These are phyloP conservation scores for Tethya wilhelma DNA, from an alignment of 37 sponge, comb jelly and placozoan species.

Conservation along the genomic window DNA sequence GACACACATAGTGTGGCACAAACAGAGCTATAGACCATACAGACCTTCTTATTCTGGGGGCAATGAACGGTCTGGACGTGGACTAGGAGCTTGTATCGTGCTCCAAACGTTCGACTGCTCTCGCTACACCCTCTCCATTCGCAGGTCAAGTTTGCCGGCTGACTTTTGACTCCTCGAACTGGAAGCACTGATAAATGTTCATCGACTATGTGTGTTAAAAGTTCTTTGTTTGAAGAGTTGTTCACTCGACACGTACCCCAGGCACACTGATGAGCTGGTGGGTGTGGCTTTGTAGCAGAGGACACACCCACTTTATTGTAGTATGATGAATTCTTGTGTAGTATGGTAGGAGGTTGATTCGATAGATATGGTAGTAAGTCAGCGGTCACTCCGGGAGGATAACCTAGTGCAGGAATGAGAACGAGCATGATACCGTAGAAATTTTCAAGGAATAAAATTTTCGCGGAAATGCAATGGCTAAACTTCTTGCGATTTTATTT, in stretches of 20 bases:
- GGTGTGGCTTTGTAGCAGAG: too few relatives aligned
- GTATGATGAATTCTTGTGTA: background rate
- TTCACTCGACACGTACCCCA: conserved; percentile 30
- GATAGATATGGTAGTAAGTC: conserved; percentile 49
- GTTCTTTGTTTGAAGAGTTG: conserved; percentile 28
- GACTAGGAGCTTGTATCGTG: conserved; percentile 55
- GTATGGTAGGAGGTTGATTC: background rate
- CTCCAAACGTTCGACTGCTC: conserved; percentile 11
- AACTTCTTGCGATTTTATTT: too few relatives aligned
- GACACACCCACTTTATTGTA: too few relatives aligned
- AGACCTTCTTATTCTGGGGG: too few relatives aligned
- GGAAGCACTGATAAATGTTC: conserved; percentile 12
- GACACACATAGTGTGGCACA: too few relatives aligned
- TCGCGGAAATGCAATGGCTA: too few relatives aligned
- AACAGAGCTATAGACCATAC: too few relatives aligned
- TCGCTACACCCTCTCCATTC: conserved; percentile 38
- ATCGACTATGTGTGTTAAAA: conserved; percentile 42
- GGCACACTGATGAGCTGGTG: conserved; percentile 25
- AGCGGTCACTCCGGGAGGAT: conserved; percentile 20
- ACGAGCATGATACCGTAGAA: too few relatives aligned
- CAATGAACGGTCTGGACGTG: conserved; percentile 53
- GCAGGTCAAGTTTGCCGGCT: conserved; percentile 1
- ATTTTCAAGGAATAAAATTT: too few relatives aligned
- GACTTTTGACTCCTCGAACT: background rate
- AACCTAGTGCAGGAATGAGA: too few relatives aligned